phyloP scores from a whole-genome alignment of 2,113 vertebrate species.

The Nycticorax nycticorax region DNA sequence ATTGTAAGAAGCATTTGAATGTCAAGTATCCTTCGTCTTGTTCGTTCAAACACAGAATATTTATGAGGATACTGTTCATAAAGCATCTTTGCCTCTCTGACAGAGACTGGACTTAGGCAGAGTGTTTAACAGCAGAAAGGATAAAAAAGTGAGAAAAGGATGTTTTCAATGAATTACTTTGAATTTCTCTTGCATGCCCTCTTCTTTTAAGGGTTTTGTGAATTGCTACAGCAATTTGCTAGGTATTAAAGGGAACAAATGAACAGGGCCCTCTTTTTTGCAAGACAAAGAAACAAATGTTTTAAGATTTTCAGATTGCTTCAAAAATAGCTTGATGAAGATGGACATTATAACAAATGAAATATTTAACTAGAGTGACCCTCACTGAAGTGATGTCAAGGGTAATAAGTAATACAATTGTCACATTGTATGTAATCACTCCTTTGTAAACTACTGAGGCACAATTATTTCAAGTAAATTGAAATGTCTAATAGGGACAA shows the following conservation, averaged over 20 bases:
- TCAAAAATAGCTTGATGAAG: constrained; percentile 55
- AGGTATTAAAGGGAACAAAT: constrained; percentile 36
- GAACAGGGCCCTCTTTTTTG: constrained; percentile 1
- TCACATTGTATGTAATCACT: constrained; percentile 50
- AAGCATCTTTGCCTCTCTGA: background rate
- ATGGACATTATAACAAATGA: constrained; percentile 44
- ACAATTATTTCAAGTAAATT: constrained; percentile 53
- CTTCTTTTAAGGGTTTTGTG: constrained; percentile 21
- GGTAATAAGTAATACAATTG: constrained; percentile 57
- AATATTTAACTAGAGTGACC: constrained; percentile 61
- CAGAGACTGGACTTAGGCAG: background rate
- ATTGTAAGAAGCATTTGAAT: constrained; percentile 28
- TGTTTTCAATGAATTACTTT: constrained; percentile 17
- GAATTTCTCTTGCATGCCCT: background rate
- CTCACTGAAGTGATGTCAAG: constrained; percentile 51
- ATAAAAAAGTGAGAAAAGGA: constrained; percentile 8
- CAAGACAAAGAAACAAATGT: constrained; percentile 46
- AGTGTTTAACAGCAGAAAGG: background rate
- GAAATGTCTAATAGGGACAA: constrained; percentile 15
- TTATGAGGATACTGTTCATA: constrained; percentile 25
- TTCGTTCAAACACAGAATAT: constrained; percentile 16
- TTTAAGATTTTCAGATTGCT: constrained; percentile 37
- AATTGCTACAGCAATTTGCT: constrained; percentile 32
- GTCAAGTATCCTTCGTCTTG: background rate
- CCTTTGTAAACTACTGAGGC: constrained; percentile 33